Base-by-base conservation (phyloP, 2,113 vertebrate species). In the Chlamydotis undulata region DNA sequence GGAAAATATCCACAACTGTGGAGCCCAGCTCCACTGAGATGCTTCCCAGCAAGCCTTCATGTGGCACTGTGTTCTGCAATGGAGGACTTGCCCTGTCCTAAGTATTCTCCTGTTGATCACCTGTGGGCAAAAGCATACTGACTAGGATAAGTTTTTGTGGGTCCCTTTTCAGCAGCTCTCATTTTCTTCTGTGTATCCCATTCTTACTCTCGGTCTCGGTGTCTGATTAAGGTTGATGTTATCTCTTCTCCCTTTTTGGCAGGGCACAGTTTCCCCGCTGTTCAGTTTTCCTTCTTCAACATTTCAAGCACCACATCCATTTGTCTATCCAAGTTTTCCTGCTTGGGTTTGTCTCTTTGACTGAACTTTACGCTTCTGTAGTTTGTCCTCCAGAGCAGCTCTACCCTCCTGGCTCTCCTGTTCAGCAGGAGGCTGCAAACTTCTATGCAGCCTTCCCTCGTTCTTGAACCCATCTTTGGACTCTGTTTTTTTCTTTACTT, bases 11-110 rank as follows among this genome's bases (percentile, higher is more conserved):
- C 35, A 35, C 3, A 22, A 13, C 14, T 41, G 43, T 69, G 53
- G 25, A 18, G 3, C 14, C 29, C 35, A 92, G 45, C 28, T 83
- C 50, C 41, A 52, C 1, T 0, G 0, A 83, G 41, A 56, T 57
- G 41, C 19, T 70, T 61, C 28, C 25, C 7, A n/a, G 61, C 10
- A 75, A 56, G 7, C 10, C 24, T 59, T 59, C 87, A 23, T 23
- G 45, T 45, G 26, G 10, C 29, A 41, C 21, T 19, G 37, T 24
- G 26, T 45, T 31, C 43, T 50, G 31, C 1, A 1, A 31, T 12
- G 35, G 19, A 65, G 43, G 59, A 59, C 14, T 64, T 64, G 13
- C 28, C 18, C 39, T 70, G 24, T 59, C 37, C 37, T 55, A 49
- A 78, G 13, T 9, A 60, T 23, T 65, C 14, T 8, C 15, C 31